Percentiles rank a stretch among this genome's conserved stretches.
These are phyloP conservation scores for Papilio polytes DNA, from an alignment of 1,140 invertebrate species.

Conservation along the genomic window DNA sequence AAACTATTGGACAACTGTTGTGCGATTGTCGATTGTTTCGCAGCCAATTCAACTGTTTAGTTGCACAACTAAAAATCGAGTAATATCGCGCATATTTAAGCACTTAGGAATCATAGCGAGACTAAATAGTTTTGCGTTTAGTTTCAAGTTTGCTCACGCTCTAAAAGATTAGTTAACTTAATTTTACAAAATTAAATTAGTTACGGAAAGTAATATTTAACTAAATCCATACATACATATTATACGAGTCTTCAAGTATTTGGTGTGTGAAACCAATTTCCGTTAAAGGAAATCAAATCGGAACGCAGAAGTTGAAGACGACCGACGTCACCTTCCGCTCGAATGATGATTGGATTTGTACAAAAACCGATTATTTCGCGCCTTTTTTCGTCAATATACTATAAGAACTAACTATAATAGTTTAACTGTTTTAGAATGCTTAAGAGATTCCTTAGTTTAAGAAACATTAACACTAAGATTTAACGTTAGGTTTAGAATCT, in stretches of 20 bases:
- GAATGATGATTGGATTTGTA: background rate
- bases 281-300: constrained; percentile 4
- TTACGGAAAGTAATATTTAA: background rate
- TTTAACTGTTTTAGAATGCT: too few relatives aligned
- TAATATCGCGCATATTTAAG: too few relatives aligned
- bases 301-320: background rate
- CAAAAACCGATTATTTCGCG: background rate
- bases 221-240: background rate
- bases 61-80: too few relatives aligned
- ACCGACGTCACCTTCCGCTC: background rate
- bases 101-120: too few relatives aligned
- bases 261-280: background rate
- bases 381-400: background rate
- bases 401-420: background rate
- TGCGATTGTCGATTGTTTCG: too few relatives aligned
- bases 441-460: too few relatives aligned
- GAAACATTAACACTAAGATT: too few relatives aligned
- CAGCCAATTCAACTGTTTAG: too few relatives aligned
- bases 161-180: background rate
- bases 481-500: too few relatives aligned
- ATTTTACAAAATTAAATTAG: background rate
- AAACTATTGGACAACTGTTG: too few relatives aligned
- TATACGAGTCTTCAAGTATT: background rate
- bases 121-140: too few relatives aligned
- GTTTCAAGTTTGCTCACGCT: too few relatives aligned